Base-by-base conservation (phyloP, 2,113 vertebrate species). In the Bothrops jararaca region DNA sequence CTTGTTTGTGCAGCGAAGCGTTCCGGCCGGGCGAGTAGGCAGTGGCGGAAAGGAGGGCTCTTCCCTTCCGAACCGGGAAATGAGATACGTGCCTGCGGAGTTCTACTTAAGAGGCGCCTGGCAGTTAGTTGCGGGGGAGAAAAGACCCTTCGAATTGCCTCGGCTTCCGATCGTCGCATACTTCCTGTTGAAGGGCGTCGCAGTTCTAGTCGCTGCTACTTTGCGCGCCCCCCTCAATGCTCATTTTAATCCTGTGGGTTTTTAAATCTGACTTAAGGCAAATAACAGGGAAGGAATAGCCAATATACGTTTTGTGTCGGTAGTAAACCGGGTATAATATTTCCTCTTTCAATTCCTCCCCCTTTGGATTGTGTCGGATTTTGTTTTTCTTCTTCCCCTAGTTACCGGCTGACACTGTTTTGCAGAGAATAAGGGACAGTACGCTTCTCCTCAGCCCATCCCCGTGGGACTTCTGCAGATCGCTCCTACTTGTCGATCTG, bases 1-100 rank as follows among this genome's bases (percentile, higher is more conserved):
- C 52, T 92, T 88, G 93, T 95, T 94, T 91, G 95, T 96, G 96
- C 96, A 95, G 94, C 97, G 95, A 94, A 95, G 95, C 95, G 95
- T 94, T 94, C 95, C 50, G 74, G 42, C 56, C 48, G 85, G 88
- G 95, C 95, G 93, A 86, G 87, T 89, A 95, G 94, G 93, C 92
- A 92, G 93, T 93, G 93, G 12, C 0, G 85, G 86, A 92, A 85
- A 94, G 94, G 91, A 93, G 93, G 90, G 89, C 26, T 56, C 92
- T 91, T 95, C 60, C 60, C 90, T 93, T 88, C 22, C 89, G 80
- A 80, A 57, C 92, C 45, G 52, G 2, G 89, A 92, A 89, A 90
- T 18, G 89, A n/a, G 45, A 53, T 48, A 3, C n/a, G 85, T 29
- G 74, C 74, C 34, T 80, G 50, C 1, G 52, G 92, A 94, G 50